A percentile compares a stretch with the other conserved stretches of the same genome.
Evolutionary conservation across 2,113 vertebrate species (phyloP).

Genomic region (Narcine bancroftii): DNA sequence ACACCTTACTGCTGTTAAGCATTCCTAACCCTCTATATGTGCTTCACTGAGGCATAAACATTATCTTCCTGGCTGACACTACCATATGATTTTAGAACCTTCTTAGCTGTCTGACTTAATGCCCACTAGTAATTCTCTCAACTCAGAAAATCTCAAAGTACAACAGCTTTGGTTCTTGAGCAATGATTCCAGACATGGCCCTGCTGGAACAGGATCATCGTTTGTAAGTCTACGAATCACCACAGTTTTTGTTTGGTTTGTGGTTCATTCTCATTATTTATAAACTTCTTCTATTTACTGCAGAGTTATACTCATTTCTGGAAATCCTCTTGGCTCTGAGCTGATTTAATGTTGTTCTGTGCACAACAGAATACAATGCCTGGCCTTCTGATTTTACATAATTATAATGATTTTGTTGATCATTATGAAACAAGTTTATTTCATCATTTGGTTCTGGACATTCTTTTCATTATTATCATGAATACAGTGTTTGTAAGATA

Average conservation of each 20-base stretch:
- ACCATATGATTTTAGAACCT: not conserved
- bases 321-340: not conserved
- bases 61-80: not conserved
- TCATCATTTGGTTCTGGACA: not conserved
- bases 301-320: not conserved
- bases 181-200: not conserved
- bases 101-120: not conserved
- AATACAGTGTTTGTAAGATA: not conserved
- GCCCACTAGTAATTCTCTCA: not conserved
- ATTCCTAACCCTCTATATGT: not conserved
- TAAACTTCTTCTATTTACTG: not conserved
- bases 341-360: not conserved
- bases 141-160: not conserved
- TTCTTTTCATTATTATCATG: not conserved
- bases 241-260: slow-evolving; percentile 5
- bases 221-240: not conserved
- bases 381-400: not conserved
- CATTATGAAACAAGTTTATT: not conserved
- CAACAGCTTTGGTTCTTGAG: not conserved
- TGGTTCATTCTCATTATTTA: not conserved
- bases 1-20: not conserved
- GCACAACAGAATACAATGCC: not conserved
- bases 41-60: not conserved
- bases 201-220: not conserved
- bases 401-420: not conserved